phyloP scores from a whole-genome alignment of 2,113 vertebrate genomes.

The Cyanoramphus novaezelandiae region DNA sequence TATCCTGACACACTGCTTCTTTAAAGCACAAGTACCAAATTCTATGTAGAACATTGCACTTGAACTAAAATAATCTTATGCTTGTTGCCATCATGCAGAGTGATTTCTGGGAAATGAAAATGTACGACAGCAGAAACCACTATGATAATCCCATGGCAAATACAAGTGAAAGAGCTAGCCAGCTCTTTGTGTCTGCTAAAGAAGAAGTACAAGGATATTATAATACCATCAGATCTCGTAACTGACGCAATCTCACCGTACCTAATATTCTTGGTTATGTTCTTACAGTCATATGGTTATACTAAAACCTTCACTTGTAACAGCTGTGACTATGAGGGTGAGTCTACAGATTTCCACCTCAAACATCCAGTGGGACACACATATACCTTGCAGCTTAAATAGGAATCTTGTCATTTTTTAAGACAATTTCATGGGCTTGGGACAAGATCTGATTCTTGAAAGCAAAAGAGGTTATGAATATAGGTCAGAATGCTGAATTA shows the following conservation, averaged over 20 bases:
- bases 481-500: not conserved
- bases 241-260: not conserved
- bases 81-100: not conserved
- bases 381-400: not conserved
- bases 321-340: not conserved
- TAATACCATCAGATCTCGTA: not conserved
- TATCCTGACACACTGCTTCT: not conserved
- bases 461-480: not conserved
- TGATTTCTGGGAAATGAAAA: not conserved
- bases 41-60: not conserved
- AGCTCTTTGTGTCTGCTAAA: not conserved
- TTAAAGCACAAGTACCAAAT: not conserved
- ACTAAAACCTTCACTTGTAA: not conserved
- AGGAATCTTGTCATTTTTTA: not conserved
- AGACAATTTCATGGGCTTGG: not conserved
- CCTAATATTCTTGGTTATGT: not conserved
- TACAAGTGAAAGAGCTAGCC: not conserved
- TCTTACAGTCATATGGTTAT: not conserved
- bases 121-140: not conserved
- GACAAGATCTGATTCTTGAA: not conserved
- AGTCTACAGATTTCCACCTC: not conserved
- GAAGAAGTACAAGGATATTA: not conserved
- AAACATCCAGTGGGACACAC: not conserved
- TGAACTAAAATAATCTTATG: not conserved
- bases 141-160: not conserved